phyloP scores from a whole-genome alignment of 2,888 invertebrate genomes.

The Cerastis rubricosa region DNA sequence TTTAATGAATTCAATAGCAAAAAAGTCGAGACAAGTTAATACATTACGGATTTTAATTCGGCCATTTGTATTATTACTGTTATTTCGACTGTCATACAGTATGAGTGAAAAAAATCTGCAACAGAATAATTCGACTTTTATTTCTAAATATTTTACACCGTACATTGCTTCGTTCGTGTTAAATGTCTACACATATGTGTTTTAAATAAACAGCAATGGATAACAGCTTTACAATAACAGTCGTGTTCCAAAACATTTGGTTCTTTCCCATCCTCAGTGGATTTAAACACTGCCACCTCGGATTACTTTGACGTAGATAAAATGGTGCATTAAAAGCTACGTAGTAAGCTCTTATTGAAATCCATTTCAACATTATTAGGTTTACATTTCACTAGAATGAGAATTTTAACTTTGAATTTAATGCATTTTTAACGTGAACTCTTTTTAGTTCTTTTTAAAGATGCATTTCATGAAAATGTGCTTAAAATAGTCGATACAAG shows the following conservation, averaged over 20 bases:
- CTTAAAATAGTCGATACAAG: neutral
- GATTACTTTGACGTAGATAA: constrained; percentile 53
- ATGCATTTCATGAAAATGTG: neutral
- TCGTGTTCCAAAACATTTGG: constrained; percentile 11
- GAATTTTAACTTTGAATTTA: constrained; percentile 3
- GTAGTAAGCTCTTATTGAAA: constrained; percentile 48
- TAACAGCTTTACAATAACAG: neutral
- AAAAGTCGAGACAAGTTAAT: constrained; percentile 32
- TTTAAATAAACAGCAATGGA: constrained; percentile 25
- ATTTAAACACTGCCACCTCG: constrained; percentile 40
- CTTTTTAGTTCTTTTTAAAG: neutral
- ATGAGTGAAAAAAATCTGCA: neutral
- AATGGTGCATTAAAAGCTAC: constrained; percentile 39
- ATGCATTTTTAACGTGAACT: neutral
- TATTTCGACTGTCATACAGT: constrained; percentile 11
- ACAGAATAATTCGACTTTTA: neutral
- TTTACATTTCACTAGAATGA: constrained; percentile 25
- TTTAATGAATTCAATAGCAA: constrained; percentile 45
- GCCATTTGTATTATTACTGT: constrained; percentile 29
- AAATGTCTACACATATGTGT: neutral
- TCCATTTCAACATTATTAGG: constrained; percentile 43
- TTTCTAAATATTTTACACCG: neutral
- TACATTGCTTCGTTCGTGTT: neutral
- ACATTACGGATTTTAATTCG: constrained; percentile 19
- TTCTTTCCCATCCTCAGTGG: constrained; percentile 10